Conservation (phyloP, 2,113 vertebrate genomes). For the Chrysochloris asiatica region DNA sequence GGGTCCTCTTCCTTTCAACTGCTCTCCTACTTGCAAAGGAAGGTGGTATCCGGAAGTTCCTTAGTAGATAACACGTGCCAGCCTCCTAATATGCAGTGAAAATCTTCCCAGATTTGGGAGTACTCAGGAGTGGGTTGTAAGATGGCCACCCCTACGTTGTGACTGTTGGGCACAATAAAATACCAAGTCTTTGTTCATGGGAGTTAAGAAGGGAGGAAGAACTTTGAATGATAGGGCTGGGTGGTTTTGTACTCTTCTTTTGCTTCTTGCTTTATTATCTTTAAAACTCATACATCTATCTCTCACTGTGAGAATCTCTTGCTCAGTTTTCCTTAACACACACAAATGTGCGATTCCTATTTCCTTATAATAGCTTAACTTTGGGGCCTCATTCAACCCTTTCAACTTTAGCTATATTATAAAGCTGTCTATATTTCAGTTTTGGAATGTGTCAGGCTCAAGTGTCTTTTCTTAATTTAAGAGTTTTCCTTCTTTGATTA, state of each 20-base stretch:
- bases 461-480: not conserved
- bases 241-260: not conserved
- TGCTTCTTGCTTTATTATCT: constrained; percentile 1
- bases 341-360: not conserved
- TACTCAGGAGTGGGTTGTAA: not conserved
- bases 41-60: not conserved
- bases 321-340: constrained; percentile 13
- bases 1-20: not conserved
- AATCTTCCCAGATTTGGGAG: not conserved
- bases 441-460: not conserved
- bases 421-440: not conserved
- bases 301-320: not conserved
- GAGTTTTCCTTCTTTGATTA: not conserved
- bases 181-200: not conserved
- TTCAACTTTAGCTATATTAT: not conserved
- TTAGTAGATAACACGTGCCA: not conserved
- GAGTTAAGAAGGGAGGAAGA: not conserved
- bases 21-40: not conserved
- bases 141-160: not conserved
- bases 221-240: not conserved
- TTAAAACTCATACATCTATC: not conserved
- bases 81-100: not conserved
- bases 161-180: not conserved
- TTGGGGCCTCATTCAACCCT: not conserved
- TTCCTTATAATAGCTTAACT: not conserved